phyloP scores from a whole-genome alignment of 2,797 vertebrate species.

The Euthynnus affinis region DNA sequence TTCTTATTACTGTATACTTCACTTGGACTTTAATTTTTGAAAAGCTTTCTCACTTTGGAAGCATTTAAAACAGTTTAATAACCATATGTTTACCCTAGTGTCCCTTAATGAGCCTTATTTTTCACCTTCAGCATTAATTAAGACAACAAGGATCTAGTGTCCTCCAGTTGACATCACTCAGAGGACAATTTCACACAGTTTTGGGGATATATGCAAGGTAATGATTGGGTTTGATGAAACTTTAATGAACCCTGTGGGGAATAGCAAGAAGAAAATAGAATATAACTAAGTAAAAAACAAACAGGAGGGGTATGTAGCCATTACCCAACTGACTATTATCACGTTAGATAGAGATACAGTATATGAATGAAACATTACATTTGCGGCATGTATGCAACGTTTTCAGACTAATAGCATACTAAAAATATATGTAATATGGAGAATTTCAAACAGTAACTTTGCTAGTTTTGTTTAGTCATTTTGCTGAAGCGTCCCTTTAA shows the following conservation, averaged over 20 bases:
- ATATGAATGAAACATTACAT: background rate
- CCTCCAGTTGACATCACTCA: slow-evolving; percentile 62
- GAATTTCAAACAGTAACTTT: background rate
- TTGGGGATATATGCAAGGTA: slow-evolving; percentile 45
- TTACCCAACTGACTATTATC: slow-evolving; percentile 5
- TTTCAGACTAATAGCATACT: background rate
- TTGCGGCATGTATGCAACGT: slow-evolving; percentile 2
- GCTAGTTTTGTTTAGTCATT: slow-evolving; percentile 12
- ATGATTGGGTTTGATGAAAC: slow-evolving; percentile 63
- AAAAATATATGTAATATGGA: background rate
- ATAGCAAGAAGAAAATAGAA: slow-evolving; percentile 23
- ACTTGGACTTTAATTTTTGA: slow-evolving; percentile 8
- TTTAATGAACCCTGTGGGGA: slow-evolving; percentile 71
- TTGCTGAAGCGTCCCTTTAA: slow-evolving; percentile 26
- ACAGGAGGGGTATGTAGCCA: background rate
- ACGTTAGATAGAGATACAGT: background rate
- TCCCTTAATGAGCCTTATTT: slow-evolving; percentile 59
- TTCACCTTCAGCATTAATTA: slow-evolving; percentile 63
- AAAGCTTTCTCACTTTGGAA: slow-evolving; percentile 23
- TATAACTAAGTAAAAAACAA: slow-evolving; percentile 27
- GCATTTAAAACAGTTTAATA: slow-evolving; percentile 54
- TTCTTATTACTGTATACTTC: slow-evolving; percentile 1
- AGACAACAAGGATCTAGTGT: slow-evolving; percentile 54
- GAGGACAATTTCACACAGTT: slow-evolving; percentile 61
- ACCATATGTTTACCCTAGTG: slow-evolving; percentile 45